Conservation (phyloP, 2,888 invertebrate genomes). For the Griposia aprilina region DNA sequence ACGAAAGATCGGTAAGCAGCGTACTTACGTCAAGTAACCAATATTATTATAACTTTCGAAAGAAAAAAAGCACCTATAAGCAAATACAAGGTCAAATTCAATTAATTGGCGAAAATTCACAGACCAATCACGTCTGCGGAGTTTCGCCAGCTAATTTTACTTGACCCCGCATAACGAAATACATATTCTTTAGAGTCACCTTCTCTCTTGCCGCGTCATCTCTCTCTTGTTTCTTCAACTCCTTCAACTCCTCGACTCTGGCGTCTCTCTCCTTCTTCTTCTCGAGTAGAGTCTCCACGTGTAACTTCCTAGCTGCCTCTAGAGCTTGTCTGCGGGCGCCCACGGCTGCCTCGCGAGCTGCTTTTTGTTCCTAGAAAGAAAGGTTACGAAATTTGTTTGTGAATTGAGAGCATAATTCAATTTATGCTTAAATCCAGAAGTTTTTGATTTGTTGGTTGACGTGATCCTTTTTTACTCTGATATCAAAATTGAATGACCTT, state of each 20-base stretch:
- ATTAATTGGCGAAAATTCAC: neutral
- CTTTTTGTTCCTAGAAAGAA: constrained; percentile 94
- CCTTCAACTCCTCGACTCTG: constrained; percentile 93
- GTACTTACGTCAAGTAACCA: neutral
- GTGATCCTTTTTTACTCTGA: too few relatives aligned
- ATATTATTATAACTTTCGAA: neutral
- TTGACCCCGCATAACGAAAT: neutral
- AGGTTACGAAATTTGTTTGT: too few relatives aligned
- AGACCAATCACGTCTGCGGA: neutral
- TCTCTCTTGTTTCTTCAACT: constrained; percentile 78
- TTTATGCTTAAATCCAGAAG: too few relatives aligned
- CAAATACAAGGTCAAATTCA: neutral
- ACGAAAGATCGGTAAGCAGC: neutral
- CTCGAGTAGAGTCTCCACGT: constrained; percentile 95
- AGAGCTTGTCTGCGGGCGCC: constrained; percentile 96
- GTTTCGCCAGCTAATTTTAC: neutral
- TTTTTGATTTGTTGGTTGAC: too few relatives aligned
- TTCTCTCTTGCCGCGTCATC: constrained; percentile 77
- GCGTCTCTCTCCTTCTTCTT: constrained; percentile 95
- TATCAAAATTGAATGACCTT: too few relatives aligned
- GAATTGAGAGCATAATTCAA: too few relatives aligned
- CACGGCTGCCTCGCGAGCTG: constrained; percentile 98
- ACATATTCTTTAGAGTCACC: constrained; percentile 51
- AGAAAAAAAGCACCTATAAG: accelerated
- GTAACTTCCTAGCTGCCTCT: constrained; percentile 95